Percentiles rank a stretch among this genome's conserved stretches.
These are phyloP conservation scores for Peromyscus eremicus DNA, from an alignment of 2,797 vertebrate species.

Conservation along the genomic window DNA sequence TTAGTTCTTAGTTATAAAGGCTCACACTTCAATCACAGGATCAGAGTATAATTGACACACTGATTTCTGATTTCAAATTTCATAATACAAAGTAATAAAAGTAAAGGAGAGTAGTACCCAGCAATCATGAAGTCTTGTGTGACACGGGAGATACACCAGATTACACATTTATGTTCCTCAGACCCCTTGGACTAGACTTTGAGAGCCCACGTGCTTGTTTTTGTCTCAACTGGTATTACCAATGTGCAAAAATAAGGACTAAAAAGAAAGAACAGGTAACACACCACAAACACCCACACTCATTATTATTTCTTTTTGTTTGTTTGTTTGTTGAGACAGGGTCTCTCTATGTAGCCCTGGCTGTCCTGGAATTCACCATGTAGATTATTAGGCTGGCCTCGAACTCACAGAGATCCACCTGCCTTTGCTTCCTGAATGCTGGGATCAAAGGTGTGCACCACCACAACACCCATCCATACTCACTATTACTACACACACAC, in stretches of 20 bases:
- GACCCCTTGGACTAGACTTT: background rate
- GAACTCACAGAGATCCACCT: background rate
- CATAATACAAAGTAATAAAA: slow-evolving; percentile 52
- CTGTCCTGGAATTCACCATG: background rate
- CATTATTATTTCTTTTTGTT: background rate
- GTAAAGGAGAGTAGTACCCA: background rate
- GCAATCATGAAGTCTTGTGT: background rate
- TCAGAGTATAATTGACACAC: background rate
- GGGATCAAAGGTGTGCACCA: background rate
- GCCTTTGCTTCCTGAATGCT: background rate
- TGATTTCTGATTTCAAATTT: slow-evolving; percentile 58
- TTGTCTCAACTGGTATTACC: background rate
- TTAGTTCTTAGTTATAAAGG: slow-evolving; percentile 51
- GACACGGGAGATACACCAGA: background rate
- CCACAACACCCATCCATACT: background rate
- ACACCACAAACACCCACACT: background rate
- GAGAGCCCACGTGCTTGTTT: background rate
- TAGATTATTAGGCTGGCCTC: background rate
- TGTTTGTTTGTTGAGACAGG: background rate
- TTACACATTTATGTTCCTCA: slow-evolving; percentile 38
- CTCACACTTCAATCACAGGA: slow-evolving; percentile 30
- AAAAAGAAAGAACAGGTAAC: background rate
- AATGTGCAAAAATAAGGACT: background rate
- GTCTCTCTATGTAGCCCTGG: background rate
- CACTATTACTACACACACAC: background rate